Conservation (phyloP, 2,113 vertebrate genomes). For the Tyto alba region DNA sequence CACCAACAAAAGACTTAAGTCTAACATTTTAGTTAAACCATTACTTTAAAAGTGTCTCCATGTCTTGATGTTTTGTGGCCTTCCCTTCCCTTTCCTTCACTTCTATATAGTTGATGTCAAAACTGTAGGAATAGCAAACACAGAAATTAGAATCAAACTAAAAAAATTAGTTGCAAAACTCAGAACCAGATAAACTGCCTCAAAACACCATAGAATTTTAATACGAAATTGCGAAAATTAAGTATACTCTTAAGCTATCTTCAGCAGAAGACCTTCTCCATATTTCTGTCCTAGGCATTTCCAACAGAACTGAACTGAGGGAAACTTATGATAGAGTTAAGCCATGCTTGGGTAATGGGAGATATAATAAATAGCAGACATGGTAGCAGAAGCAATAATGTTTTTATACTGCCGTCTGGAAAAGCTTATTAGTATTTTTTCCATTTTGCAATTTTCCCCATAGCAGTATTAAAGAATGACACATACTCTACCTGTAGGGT, state of each 20-base stretch:
- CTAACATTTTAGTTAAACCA: background rate
- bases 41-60: background rate
- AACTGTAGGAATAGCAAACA: background rate
- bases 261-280: background rate
- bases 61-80: background rate
- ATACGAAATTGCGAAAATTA: background rate
- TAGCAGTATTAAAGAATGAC: conserved; percentile 25
- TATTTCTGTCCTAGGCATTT: background rate
- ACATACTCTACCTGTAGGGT: conserved; percentile 50
- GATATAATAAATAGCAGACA: conserved; percentile 56
- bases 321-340: background rate
- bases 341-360: background rate
- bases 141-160: background rate
- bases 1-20: background rate
- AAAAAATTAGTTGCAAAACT: background rate
- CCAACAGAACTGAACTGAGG: background rate
- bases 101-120: background rate
- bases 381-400: conserved; percentile 49
- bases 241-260: background rate
- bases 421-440: conserved; percentile 62
- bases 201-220: background rate
- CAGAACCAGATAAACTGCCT: background rate
- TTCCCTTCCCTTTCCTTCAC: background rate
- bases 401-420: conserved; percentile 58
- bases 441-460: conserved; percentile 58